phyloP scores from a whole-genome alignment of 2,888 invertebrate species.

The Onchidella celtica region DNA sequence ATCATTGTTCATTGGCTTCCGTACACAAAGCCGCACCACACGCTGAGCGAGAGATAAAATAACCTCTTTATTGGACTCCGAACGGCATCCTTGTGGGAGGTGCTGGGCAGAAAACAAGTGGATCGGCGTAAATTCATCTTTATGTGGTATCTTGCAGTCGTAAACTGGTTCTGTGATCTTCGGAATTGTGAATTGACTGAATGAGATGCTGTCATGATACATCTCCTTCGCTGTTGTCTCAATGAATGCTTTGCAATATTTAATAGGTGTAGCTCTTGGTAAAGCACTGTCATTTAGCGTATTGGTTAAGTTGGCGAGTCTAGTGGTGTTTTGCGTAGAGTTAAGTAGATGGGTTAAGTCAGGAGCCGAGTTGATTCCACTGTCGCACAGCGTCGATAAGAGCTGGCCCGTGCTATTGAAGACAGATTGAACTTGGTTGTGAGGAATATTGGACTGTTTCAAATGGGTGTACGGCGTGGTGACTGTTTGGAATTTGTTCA shows the following conservation, averaged over 20 bases:
- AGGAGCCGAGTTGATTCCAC: neutral
- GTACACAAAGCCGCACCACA: constrained; percentile 23
- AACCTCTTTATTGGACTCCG: neutral
- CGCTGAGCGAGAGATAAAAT: constrained; percentile 26
- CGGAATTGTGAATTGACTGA: neutral
- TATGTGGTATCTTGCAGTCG: constrained; percentile 9
- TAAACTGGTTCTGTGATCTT: neutral
- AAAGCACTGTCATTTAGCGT: neutral
- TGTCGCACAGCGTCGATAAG: no score
- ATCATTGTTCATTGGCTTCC: constrained; percentile 30
- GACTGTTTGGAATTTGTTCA: neutral
- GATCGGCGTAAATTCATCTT: neutral
- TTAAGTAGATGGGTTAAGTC: neutral
- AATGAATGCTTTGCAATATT: neutral
- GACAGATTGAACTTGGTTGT: neutral
- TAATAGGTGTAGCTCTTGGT: neutral
- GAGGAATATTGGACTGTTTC: neutral
- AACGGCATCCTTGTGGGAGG: neutral
- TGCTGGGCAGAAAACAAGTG: neutral
- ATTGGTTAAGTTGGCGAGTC: neutral
- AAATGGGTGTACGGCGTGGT: neutral
- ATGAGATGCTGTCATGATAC: neutral
- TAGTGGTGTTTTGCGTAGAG: neutral
- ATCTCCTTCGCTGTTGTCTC: neutral
- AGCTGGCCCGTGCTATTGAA: no score